Base-by-base conservation (phyloP, 2,797 vertebrate genomes). In the Megalops cyprinoides region DNA sequence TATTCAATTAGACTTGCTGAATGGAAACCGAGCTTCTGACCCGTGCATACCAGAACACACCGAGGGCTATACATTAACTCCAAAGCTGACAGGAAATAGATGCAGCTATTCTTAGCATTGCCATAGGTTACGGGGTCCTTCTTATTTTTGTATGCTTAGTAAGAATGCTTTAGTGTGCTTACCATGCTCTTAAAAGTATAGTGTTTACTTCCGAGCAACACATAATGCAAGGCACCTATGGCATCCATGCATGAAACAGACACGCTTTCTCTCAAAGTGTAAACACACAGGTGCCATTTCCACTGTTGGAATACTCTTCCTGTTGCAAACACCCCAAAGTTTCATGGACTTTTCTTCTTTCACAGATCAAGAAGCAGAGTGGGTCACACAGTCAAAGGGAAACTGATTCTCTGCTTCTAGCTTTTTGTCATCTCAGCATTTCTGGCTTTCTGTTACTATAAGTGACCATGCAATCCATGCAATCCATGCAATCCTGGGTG, bases 131-230 rank as follows among this genome's bases (percentile, higher is more conserved):
- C 39, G 39, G 39, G 76, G 18, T 39, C 74, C 84, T 80, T 81
- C 87, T 89, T 81, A 42, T 85, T 87, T 90, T 90, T 92, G 88
- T 91, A 82, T 81, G 86, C 82, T 87, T 28, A 55, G 55, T 34
- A 48, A 15, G 31, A 9, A 51, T 77, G 81, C 69, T 14, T 69
- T 76, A 79, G 37, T 39, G 18, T 20, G 46, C 46, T n/a, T 56
- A 77, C 69, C 15, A 12, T 74, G 56, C 46, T 74, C 28, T 42
- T 44, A 53, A 44, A 31, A 76, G 3, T 10, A 23, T 37, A 67
- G 28, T 56, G 34, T 23, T 51, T 39, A 39, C 15, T 56, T 53
- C 46, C 58, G 55, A 74, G 79, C 14, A 20, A 74, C 42, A 31
- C 3, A 73, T 20, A 2, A 49, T 8, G 42, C 42, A 62, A 69